phyloP scores from a whole-genome alignment of 2,113 vertebrate genomes.

The Athene noctua region DNA sequence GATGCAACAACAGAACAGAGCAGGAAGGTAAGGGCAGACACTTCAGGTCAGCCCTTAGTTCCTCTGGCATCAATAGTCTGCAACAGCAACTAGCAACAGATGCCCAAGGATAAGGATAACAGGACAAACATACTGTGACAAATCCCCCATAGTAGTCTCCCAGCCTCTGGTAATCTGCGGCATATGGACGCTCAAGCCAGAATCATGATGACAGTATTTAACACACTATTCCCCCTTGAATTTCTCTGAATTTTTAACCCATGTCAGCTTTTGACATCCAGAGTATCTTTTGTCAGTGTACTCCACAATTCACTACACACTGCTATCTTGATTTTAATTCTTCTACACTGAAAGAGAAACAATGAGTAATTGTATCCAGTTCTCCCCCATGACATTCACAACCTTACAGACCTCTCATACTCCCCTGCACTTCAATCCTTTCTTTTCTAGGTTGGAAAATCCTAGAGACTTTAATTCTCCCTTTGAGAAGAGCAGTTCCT shows the following conservation, averaged over 20 bases:
- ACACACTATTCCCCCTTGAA: background rate
- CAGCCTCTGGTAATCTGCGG: background rate
- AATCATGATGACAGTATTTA: background rate
- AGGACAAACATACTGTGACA: background rate
- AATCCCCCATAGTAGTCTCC: background rate
- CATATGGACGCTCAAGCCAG: background rate
- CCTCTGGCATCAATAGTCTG: background rate
- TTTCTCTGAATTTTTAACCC: background rate
- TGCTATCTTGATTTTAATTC: background rate
- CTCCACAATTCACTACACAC: fast-evolving
- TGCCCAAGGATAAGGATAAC: background rate
- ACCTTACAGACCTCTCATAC: background rate
- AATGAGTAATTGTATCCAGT: background rate
- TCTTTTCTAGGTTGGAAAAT: background rate
- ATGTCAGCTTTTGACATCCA: background rate
- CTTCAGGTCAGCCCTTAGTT: background rate
- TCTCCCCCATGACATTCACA: background rate
- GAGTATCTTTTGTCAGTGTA: background rate
- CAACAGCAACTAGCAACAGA: background rate
- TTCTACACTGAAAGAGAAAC: background rate
- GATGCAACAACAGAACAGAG: background rate
- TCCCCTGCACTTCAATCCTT: background rate
- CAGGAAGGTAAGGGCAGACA: background rate
- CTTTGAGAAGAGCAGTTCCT: background rate
- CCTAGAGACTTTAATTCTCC: background rate